These are phyloP conservation scores for Philopedon plagiatum DNA, from an alignment of 2,888 invertebrate genomes.

Conservation along the genomic window DNA sequence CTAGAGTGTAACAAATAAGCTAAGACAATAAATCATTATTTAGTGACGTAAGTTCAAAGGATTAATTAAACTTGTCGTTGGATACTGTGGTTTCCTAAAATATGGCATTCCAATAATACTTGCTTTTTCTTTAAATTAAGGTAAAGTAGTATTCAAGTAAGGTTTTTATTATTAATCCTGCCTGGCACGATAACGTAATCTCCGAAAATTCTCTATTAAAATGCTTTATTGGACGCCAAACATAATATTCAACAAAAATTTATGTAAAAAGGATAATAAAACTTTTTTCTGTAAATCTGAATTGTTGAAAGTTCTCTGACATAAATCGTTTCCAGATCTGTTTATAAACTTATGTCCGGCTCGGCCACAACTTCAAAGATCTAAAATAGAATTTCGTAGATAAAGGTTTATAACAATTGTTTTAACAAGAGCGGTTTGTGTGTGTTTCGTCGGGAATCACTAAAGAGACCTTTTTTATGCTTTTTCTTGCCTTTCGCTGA, in stretches of 20 bases:
- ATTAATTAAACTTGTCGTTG: too few relatives aligned
- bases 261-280: not conserved
- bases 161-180: too few relatives aligned
- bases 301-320: not conserved
- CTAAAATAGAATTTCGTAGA: not conserved
- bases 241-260: not conserved
- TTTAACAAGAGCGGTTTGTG: not conserved
- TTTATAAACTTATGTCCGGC: not conserved
- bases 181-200: too few relatives aligned
- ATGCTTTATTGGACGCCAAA: not conserved
- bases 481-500: not conserved
- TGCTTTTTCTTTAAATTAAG: too few relatives aligned
- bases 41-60: too few relatives aligned
- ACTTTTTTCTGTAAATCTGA: not conserved
- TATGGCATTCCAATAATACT: too few relatives aligned
- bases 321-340: not conserved
- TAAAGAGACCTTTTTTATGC: not conserved
- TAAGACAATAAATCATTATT: too few relatives aligned
- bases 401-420: not conserved
- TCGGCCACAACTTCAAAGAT: not conserved
- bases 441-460: not conserved
- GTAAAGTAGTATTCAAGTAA: too few relatives aligned
- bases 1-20: too few relatives aligned
- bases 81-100: too few relatives aligned
- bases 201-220: too few relatives aligned